Percentiles rank a stretch among this genome's conserved stretches.
phyloP scores from a whole-genome alignment of 2,888 invertebrate species.

The Steromphala cineraria region DNA sequence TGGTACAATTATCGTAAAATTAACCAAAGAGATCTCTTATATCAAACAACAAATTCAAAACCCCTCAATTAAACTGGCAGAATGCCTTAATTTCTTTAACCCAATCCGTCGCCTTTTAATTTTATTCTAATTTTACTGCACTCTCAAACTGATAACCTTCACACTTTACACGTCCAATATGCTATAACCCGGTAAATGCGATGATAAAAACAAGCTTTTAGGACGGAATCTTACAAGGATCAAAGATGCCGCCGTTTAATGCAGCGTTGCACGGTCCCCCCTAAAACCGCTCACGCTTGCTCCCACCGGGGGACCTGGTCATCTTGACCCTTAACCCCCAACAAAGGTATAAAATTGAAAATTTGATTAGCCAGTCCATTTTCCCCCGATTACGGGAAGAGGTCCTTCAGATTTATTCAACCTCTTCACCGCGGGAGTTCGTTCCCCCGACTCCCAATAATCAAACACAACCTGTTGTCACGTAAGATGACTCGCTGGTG shows the following conservation, averaged over 20 bases:
- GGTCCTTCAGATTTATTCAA: neutral
- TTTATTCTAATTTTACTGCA: slow-evolving; percentile 11
- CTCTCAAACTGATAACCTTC: slow-evolving; percentile 3
- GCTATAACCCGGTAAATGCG: neutral
- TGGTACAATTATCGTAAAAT: neutral
- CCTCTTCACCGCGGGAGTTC: neutral
- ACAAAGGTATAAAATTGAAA: neutral
- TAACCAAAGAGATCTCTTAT: neutral
- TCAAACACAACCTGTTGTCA: slow-evolving; percentile 1
- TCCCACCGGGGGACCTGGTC: neutral
- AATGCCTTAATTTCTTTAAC: neutral
- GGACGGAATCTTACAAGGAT: neutral
- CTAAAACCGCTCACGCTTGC: slow-evolving; percentile 1
- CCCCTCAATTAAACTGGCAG: neutral
- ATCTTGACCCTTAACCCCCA: neutral
- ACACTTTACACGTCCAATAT: neutral
- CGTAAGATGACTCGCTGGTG: neutral
- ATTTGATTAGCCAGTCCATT: slow-evolving; percentile 11
- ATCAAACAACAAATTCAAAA: slow-evolving; percentile 3
- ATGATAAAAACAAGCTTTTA: neutral
- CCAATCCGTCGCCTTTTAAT: slow-evolving; percentile 7
- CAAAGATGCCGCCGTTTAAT: slow-evolving; percentile 3
- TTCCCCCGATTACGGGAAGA: neutral
- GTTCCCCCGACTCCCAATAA: too few species aligned
- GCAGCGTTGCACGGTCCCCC: neutral